Conservation (phyloP, 1,140 invertebrate species). For the Caenorhabditis brenneri region DNA sequence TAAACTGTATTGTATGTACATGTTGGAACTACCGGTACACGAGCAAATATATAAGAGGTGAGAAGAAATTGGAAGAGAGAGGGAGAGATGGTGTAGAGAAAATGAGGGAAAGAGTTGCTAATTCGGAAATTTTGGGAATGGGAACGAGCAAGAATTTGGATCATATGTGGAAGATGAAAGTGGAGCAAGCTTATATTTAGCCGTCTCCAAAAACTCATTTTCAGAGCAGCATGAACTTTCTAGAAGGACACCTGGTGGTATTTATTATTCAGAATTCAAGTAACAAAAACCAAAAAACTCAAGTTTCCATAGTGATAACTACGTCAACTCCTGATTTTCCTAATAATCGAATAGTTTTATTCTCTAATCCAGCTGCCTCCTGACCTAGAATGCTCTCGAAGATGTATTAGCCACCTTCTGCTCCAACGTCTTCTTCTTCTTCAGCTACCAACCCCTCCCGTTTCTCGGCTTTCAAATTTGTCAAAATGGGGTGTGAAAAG, state of each 20-base stretch:
- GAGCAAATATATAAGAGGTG: conserved; percentile 18
- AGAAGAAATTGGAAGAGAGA: neutral
- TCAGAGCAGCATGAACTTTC: no score
- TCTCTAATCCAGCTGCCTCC: neutral
- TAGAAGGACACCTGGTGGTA: neutral
- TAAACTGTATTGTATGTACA: neutral
- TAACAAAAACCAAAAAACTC: neutral
- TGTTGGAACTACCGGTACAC: conserved; percentile 35
- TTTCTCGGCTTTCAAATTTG: neutral
- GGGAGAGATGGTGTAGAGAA: neutral
- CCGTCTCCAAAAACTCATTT: no score
- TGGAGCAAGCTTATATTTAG: no score
- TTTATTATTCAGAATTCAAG: neutral
- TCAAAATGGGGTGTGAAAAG: conserved; percentile 23
- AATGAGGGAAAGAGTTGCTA: neutral
- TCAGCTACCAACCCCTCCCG: no score
- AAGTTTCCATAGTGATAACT: neutral
- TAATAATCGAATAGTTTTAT: neutral
- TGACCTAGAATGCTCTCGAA: neutral
- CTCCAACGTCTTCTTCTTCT: neutral
- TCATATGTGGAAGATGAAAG: no score
- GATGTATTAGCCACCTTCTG: neutral
- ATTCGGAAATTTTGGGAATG: neutral
- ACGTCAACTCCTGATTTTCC: neutral
- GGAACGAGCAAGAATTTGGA: neutral